Evolutionary conservation across 2,113 vertebrate genomes (phyloP).

Genomic region (Oenanthe oenanthe): DNA sequence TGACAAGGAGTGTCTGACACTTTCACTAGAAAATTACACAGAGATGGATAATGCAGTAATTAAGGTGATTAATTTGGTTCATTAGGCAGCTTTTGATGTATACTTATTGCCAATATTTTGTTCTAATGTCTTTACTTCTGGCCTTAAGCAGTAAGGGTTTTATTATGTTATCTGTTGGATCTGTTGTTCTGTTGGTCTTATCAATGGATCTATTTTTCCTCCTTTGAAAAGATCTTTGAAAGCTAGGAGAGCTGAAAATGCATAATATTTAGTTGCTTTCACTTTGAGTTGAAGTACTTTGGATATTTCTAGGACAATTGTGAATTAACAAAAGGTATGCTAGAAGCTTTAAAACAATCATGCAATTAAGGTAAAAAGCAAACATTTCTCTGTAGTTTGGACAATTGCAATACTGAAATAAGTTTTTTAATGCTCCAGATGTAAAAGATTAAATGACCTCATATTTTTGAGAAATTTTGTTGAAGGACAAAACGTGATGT

Average conservation of each 20-base stretch:
- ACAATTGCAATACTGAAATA: background rate
- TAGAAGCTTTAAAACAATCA: background rate
- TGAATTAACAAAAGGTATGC: background rate
- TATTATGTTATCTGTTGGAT: background rate
- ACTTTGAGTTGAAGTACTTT: background rate
- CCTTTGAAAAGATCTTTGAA: background rate
- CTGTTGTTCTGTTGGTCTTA: background rate
- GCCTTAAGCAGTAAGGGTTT: background rate
- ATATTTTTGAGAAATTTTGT: background rate
- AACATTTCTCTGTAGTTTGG: background rate
- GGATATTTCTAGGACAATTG: background rate
- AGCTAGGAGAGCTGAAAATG: background rate
- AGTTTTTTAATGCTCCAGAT: background rate
- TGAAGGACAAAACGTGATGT: background rate
- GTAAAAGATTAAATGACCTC: background rate
- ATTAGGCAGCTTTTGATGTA: conserved; percentile 10
- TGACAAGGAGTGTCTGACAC: background rate
- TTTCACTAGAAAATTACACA: background rate
- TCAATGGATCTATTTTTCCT: background rate
- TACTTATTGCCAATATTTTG: background rate
- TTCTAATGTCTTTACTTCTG: background rate
- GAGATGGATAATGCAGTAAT: background rate
- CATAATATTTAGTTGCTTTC: fast-evolving
- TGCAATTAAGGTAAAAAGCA: background rate
- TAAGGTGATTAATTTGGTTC: conserved; percentile 17